A percentile compares a stretch with the other conserved stretches of the same genome.
Evolutionary conservation across 2,797 vertebrate species (phyloP).

Genomic region (Melanotaenia pygmaea): DNA sequence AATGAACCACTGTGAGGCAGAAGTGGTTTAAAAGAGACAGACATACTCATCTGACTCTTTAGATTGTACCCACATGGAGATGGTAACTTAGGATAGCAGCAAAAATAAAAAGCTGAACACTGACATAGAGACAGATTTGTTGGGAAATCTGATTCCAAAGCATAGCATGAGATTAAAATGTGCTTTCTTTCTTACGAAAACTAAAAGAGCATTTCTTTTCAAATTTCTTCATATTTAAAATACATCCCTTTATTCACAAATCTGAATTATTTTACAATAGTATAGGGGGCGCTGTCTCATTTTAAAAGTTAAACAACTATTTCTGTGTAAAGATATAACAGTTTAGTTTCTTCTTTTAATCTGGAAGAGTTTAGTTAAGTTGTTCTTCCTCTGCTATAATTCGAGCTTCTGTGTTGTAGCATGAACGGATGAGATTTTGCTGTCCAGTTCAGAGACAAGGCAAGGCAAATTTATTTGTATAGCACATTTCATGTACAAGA

Average conservation of each 20-base stretch:
- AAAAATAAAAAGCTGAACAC: constrained; percentile 10
- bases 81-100: constrained; percentile 12
- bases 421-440: neutral
- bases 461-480: too few relatives aligned
- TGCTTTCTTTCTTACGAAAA: constrained; percentile 1
- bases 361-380: neutral
- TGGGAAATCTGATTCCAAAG: neutral
- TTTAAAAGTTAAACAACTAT: too few relatives aligned
- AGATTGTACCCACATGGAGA: constrained; percentile 10
- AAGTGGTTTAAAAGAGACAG: constrained; percentile 45
- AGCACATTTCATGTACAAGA: too few relatives aligned
- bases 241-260: neutral
- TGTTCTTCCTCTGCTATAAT: neutral
- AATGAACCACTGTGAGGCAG: constrained; percentile 43
- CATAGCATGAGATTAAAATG: constrained; percentile 3
- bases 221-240: neutral
- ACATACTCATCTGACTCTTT: constrained; percentile 34
- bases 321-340: neutral
- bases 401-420: neutral
- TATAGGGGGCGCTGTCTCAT: too few relatives aligned
- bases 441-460: neutral
- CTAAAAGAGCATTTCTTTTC: neutral
- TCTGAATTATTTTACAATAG: too few relatives aligned
- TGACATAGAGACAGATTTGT: neutral
- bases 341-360: neutral